phyloP scores from a whole-genome alignment of 2,888 invertebrate species.

The Sinodicranocentrus sp. region DNA sequence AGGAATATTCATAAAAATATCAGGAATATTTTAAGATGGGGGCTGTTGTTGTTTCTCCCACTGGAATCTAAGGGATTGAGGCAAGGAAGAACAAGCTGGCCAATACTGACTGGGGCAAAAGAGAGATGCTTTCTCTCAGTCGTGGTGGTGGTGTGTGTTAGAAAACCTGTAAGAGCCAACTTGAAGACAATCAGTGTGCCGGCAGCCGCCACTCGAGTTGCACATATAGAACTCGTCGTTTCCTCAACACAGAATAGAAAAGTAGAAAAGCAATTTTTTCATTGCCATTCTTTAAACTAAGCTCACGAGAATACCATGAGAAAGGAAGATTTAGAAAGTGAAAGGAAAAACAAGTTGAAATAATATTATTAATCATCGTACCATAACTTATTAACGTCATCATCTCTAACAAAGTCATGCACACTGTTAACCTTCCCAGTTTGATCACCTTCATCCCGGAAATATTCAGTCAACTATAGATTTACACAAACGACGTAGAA shows the following conservation, averaged over 20 bases:
- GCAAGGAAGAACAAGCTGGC: background rate
- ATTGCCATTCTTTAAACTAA: background rate
- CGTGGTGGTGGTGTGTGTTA: constrained; percentile 20
- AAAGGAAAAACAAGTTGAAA: background rate
- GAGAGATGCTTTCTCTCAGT: constrained; percentile 44
- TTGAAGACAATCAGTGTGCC: constrained; percentile 67
- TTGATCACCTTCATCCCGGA: too few species aligned
- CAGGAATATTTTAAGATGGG: background rate
- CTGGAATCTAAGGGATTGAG: background rate
- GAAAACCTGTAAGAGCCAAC: constrained; percentile 69
- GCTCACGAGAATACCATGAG: background rate
- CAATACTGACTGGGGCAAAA: background rate
- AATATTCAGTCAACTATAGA: too few species aligned
- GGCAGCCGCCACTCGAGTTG: constrained; percentile 67
- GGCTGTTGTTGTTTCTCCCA: background rate
- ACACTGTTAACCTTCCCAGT: too few species aligned
- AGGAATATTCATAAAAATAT: constrained; percentile 15
- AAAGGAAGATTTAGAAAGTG: background rate
- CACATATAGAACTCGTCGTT: constrained; percentile 36
- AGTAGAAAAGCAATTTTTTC: background rate
- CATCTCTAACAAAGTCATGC: too few species aligned
- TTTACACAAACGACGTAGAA: too few species aligned
- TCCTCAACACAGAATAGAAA: background rate
- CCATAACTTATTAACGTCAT: background rate
- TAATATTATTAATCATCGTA: too few species aligned